A percentile compares a stretch with the other conserved stretches of the same genome.
Conservation (phyloP, 2,113 vertebrate genomes). For the Miniopterus natalensis region DNA sequence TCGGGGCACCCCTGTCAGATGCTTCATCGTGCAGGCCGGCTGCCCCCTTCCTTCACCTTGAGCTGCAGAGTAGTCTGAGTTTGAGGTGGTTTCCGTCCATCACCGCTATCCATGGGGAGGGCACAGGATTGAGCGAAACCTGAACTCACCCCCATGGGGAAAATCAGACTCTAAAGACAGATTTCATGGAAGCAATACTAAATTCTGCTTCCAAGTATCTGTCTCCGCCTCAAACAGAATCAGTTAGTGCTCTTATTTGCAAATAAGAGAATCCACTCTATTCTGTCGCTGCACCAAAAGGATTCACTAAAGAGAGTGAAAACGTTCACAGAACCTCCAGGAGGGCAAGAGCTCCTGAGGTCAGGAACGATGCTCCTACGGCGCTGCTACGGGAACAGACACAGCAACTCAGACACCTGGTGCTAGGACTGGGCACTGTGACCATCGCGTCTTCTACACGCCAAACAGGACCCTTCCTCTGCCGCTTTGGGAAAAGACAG, state of each 20-base stretch:
- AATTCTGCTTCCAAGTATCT: conserved; percentile 24
- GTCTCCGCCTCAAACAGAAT: neutral
- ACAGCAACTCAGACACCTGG: fast-evolving
- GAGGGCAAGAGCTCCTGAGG: neutral
- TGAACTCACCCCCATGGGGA: neutral
- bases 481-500: neutral
- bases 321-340: neutral
- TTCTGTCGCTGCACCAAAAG: neutral
- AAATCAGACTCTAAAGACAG: conserved; percentile 14
- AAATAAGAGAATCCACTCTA: conserved; percentile 8
- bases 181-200: conserved; percentile 34
- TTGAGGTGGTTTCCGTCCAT: neutral
- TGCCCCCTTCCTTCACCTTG: neutral
- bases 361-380: neutral
- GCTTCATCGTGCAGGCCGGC: neutral
- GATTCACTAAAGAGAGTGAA: conserved; percentile 40
- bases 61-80: neutral
- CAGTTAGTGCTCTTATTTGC: neutral
- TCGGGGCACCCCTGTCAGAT: neutral
- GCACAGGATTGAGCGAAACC: neutral
- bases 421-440: neutral
- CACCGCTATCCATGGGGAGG: neutral
- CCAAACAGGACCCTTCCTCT: neutral
- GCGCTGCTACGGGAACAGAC: neutral
- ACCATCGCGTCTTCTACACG: neutral